A percentile compares a stretch with the other conserved stretches of the same genome.
phyloP scores from a whole-genome alignment of 2,888 invertebrate species.

The Drosophila kuntzei region DNA sequence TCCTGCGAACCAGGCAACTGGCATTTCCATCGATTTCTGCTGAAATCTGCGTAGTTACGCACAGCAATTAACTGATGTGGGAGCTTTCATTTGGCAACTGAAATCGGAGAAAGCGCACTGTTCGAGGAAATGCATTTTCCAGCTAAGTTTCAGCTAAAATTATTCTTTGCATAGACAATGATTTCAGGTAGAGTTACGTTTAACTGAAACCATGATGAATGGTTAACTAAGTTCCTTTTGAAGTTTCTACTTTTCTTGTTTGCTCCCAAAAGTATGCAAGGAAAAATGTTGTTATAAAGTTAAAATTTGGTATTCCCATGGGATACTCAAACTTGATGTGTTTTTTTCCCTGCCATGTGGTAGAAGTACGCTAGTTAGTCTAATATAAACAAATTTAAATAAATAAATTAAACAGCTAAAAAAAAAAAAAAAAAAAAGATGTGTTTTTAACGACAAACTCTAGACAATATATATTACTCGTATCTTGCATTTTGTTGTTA shows the following conservation, averaged over 20 bases:
- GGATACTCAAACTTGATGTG: conserved; percentile 12
- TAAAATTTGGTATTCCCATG: conserved; percentile 17
- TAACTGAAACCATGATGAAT: conserved; percentile 2
- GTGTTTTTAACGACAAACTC: conserved; percentile 14
- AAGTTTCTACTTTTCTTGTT: not conserved
- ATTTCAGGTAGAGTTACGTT: not conserved
- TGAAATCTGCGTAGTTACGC: conserved; percentile 9
- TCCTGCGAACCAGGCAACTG: conserved; percentile 1
- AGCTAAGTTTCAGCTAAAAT: not conserved
- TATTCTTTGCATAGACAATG: not conserved
- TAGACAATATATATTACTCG: conserved; percentile 3
- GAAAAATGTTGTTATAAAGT: conserved; percentile 18
- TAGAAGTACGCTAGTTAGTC: too few relatives aligned
- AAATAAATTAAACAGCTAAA: too few relatives aligned
- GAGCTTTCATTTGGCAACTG: not conserved
- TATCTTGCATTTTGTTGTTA: not conserved
- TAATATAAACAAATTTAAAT: too few relatives aligned
- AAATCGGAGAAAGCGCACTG: not conserved
- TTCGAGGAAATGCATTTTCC: conserved; percentile 5
- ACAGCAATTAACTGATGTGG: conserved; percentile 55
- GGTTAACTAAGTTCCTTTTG: conserved; percentile 12
- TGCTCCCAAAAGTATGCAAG: conserved; percentile 8
- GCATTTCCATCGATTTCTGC: conserved; percentile 7
- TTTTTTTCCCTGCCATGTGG: too few relatives aligned
- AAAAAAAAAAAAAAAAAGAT: too few relatives aligned